These are phyloP conservation scores for Drosophila murphyi DNA, from an alignment of 1,140 invertebrate species.

Conservation along the genomic window DNA sequence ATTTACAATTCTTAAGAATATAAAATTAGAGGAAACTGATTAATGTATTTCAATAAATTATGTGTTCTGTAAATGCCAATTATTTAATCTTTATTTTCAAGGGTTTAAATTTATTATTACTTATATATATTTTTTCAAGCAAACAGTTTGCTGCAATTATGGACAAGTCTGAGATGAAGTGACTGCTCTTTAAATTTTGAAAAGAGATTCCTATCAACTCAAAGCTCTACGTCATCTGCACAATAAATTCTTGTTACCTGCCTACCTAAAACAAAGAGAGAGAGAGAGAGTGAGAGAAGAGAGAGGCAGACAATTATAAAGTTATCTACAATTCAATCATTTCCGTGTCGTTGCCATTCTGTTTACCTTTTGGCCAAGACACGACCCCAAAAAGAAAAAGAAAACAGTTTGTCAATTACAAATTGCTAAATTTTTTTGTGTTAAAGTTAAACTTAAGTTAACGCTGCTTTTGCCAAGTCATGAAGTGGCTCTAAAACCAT, in stretches of 20 bases:
- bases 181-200: constrained; percentile 4
- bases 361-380: constrained; percentile 31
- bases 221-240: constrained; percentile 20
- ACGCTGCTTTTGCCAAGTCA: constrained; percentile 64
- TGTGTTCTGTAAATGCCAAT: too few species aligned
- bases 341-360: constrained; percentile 36
- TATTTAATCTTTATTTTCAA: too few species aligned
- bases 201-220: constrained; percentile 6
- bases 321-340: constrained; percentile 47
- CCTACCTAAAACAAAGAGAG: neutral
- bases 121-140: neutral
- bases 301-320: constrained; percentile 34
- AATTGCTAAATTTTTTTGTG: constrained; percentile 60
- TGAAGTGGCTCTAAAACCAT: constrained; percentile 24
- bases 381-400: constrained; percentile 1
- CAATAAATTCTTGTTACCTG: constrained; percentile 33
- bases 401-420: constrained; percentile 71
- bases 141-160: neutral
- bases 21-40: too few species aligned
- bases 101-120: too few species aligned
- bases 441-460: constrained; percentile 17
- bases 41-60: too few species aligned
- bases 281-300: neutral
- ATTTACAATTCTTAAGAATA: too few species aligned
- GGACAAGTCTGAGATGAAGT: constrained; percentile 1